Conservation (phyloP, 2,113 vertebrate species). For the Ibidorhyncha struthersii region DNA sequence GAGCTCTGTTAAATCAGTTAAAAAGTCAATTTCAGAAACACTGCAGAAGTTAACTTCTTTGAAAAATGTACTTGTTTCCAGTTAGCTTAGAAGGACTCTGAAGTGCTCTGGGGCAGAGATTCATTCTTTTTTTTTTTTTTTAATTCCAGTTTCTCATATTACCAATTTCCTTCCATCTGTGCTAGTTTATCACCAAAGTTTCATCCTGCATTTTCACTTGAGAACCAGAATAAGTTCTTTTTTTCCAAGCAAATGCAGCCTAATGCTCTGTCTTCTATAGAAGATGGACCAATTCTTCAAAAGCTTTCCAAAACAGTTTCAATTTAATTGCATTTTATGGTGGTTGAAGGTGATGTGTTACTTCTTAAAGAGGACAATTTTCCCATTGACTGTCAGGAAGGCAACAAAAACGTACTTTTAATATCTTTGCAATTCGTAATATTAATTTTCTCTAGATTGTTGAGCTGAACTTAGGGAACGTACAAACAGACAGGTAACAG, state of each 20-base stretch:
- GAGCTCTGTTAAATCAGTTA: not conserved
- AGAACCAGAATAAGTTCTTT: not conserved
- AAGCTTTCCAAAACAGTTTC: not conserved
- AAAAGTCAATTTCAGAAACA: not conserved
- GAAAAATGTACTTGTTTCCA: not conserved
- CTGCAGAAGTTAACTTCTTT: not conserved
- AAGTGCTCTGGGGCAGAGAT: not conserved
- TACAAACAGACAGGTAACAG: not conserved
- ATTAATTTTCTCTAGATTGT: not conserved
- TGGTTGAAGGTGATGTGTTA: not conserved
- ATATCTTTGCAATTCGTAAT: not conserved
- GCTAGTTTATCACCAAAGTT: not conserved
- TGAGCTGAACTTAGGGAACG: not conserved
- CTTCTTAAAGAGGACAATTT: not conserved
- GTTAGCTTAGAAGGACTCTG: not conserved
- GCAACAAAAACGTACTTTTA: not conserved
- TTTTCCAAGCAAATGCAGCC: not conserved
- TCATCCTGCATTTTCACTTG: not conserved
- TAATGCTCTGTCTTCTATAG: not conserved
- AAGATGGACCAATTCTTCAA: not conserved
- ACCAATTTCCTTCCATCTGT: not conserved
- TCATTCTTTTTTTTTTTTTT: not conserved
- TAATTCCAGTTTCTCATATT: not conserved
- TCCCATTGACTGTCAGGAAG: not conserved
- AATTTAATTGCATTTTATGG: not conserved